Evolutionary conservation across 2,888 invertebrate genomes (phyloP).

Genomic region (Barypeithes pellucidus): DNA sequence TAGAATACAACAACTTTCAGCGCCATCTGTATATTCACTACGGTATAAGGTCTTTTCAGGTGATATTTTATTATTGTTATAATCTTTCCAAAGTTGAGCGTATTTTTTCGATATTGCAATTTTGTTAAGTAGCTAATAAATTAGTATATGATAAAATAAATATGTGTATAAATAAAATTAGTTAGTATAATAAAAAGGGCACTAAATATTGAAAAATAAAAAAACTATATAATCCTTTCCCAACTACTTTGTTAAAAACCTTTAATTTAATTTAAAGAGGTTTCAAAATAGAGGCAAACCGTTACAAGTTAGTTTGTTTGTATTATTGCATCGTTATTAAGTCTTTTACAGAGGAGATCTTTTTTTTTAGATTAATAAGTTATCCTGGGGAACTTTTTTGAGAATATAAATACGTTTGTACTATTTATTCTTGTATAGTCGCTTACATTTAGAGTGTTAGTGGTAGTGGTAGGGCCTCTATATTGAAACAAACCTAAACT

Average conservation of each 20-base stretch:
- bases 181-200: slow-evolving; percentile 12
- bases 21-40: too few relatives aligned
- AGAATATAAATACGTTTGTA: background rate
- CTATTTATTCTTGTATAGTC: slow-evolving; percentile 7
- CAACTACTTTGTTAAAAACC: background rate
- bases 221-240: background rate
- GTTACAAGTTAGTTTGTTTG: background rate
- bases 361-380: too few relatives aligned
- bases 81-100: background rate
- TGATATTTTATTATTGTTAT: too few relatives aligned
- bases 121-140: slow-evolving; percentile 1
- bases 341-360: background rate
- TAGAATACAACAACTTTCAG: too few relatives aligned
- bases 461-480: slow-evolving; percentile 28
- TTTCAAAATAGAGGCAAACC: slow-evolving; percentile 20
- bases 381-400: too few relatives aligned
- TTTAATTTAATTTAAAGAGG: background rate
- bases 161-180: slow-evolving; percentile 37
- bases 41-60: too few relatives aligned
- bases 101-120: background rate
- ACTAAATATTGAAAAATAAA: slow-evolving; percentile 18
- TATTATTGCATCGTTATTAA: too few relatives aligned
- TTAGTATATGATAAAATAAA: slow-evolving; percentile 30
- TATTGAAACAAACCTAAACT: slow-evolving; percentile 33
- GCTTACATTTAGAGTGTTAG: slow-evolving; percentile 8